phyloP scores from a whole-genome alignment of 30 jellyfish, hydroid and myxozoan genomes.

The Phacellophora camtschatica region DNA sequence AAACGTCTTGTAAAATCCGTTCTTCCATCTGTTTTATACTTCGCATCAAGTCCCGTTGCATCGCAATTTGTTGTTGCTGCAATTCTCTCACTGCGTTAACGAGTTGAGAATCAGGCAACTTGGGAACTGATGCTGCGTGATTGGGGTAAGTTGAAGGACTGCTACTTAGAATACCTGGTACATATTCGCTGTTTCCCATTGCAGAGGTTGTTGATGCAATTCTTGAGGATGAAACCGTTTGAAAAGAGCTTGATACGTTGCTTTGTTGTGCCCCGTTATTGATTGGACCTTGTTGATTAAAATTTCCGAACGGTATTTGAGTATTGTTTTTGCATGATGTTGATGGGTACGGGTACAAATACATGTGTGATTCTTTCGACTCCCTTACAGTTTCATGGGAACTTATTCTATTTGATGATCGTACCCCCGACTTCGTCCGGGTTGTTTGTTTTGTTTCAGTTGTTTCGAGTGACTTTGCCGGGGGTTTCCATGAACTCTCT shows the following conservation, averaged over 20 bases:
- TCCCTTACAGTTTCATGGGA: neutral
- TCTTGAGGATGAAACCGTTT: neutral
- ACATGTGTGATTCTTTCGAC: neutral
- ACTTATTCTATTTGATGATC: neutral
- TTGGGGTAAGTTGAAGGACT: neutral
- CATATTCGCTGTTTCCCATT: neutral
- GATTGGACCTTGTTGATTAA: neutral
- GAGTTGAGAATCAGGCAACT: constrained; percentile 14
- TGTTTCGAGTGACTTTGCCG: neutral
- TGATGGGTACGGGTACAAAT: neutral
- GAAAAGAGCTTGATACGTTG: neutral
- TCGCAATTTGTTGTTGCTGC: constrained; percentile 66
- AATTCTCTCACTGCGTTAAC: constrained; percentile 57
- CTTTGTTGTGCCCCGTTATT: neutral
- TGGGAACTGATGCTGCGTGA: neutral
- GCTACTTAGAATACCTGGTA: neutral
- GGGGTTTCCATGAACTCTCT: neutral
- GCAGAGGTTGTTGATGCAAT: neutral
- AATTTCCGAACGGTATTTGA: neutral
- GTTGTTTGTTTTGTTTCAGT: neutral
- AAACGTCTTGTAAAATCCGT: constrained; percentile 31
- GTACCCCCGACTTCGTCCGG: constrained; percentile 5
- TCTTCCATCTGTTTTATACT: constrained; percentile 64
- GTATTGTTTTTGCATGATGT: neutral
- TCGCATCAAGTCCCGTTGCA: constrained; percentile 52